These are phyloP conservation scores for Bergia puertoricense DNA, from an alignment of 92 coral and sea anemone species.

Conservation along the genomic window DNA sequence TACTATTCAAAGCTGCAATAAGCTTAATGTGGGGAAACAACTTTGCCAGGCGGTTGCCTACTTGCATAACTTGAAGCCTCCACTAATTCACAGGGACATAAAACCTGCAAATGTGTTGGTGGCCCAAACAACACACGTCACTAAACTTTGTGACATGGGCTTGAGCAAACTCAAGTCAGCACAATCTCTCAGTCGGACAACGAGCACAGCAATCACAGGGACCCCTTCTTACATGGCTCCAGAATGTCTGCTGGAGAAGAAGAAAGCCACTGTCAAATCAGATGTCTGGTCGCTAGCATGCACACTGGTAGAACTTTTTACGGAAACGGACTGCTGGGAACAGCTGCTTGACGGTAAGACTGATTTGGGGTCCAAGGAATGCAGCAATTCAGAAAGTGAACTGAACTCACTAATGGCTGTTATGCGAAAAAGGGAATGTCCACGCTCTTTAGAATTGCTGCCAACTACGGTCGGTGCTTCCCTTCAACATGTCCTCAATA, in stretches of 20 bases:
- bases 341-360: constrained; percentile 33
- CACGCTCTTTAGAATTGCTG: constrained; percentile 37
- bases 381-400: constrained; percentile 2
- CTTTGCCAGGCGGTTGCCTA: constrained; percentile 39
- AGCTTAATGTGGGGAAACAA: constrained; percentile 41
- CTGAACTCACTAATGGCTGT: constrained; percentile 32
- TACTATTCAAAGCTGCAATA: constrained; percentile 12
- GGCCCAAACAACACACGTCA: constrained; percentile 36
- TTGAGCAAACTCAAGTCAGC: constrained; percentile 52
- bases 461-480: constrained; percentile 45
- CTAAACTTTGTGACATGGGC: constrained; percentile 44
- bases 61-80: constrained; percentile 67
- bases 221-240: constrained; percentile 70
- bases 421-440: constrained; percentile 41
- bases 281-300: constrained; percentile 65
- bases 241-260: constrained; percentile 56
- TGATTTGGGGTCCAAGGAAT: neutral
- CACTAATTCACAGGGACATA: constrained; percentile 63
- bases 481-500: constrained; percentile 37
- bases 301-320: constrained; percentile 44
- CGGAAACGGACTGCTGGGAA: constrained; percentile 63
- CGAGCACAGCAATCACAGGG: constrained; percentile 41
- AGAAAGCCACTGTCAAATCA: constrained; percentile 51
- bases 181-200: constrained; percentile 42
- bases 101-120: constrained; percentile 72